Evolutionary conservation across 1,140 invertebrate genomes (phyloP).

Genomic region (Drosophila quadrilineata): DNA sequence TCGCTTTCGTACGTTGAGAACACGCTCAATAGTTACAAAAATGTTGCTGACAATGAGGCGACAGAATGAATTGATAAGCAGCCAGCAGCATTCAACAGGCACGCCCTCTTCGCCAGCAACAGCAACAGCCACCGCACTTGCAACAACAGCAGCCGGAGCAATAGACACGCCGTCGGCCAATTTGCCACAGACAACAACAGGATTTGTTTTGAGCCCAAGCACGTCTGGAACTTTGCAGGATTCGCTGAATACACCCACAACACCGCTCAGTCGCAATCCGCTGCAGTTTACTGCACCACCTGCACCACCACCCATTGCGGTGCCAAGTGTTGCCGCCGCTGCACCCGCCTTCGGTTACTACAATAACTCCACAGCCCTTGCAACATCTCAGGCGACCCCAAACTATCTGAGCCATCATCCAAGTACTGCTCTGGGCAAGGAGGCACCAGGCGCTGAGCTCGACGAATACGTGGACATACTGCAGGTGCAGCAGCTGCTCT

Average conservation of each 20-base stretch:
- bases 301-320: slow-evolving; percentile 41
- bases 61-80: slow-evolving; percentile 79
- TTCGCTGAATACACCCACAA: slow-evolving; percentile 71
- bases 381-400: not conserved
- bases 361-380: slow-evolving; percentile 18
- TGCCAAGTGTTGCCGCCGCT: slow-evolving; percentile 15
- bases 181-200: slow-evolving; percentile 18
- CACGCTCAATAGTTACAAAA: slow-evolving; percentile 50
- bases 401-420: slow-evolving; percentile 36
- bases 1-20: slow-evolving; percentile 16
- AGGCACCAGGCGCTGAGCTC: slow-evolving; percentile 33
- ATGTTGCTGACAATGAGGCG: slow-evolving; percentile 82
- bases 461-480: slow-evolving; percentile 83
- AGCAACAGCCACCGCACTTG: not conserved
- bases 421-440: slow-evolving; percentile 3
- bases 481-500: slow-evolving; percentile 82
- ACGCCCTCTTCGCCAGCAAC: slow-evolving; percentile 36
- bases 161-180: no score
- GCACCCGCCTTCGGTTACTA: slow-evolving; percentile 53
- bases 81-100: slow-evolving; percentile 55
- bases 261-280: slow-evolving; percentile 66
- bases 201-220: slow-evolving; percentile 7
- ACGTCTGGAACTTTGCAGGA: slow-evolving; percentile 41
- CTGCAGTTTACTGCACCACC: slow-evolving; percentile 64
- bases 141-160: not conserved